Conservation (phyloP, 2,888 invertebrate species). For the Ypsolopha sequella region DNA sequence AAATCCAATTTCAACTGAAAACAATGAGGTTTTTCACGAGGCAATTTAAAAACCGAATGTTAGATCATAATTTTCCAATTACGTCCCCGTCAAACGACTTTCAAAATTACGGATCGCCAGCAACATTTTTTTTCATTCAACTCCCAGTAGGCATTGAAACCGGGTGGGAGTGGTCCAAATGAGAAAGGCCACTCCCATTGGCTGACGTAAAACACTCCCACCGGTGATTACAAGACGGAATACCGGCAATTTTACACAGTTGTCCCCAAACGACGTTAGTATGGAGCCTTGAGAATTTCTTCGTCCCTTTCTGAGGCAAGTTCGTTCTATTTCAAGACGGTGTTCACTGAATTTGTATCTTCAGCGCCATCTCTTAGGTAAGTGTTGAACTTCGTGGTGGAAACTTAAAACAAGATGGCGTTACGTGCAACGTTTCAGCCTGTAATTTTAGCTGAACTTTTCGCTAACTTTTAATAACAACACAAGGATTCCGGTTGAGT, state of each 20-base stretch:
- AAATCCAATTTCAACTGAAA: too few relatives aligned
- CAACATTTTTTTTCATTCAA: constrained; percentile 49
- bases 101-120: constrained; percentile 63
- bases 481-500: too few relatives aligned
- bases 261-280: constrained; percentile 33
- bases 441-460: constrained; percentile 12
- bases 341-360: constrained; percentile 37
- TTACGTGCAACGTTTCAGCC: constrained; percentile 12
- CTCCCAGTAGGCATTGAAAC: constrained; percentile 67
- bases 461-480: neutral
- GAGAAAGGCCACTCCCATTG: constrained; percentile 48
- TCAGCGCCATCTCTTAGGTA: constrained; percentile 42
- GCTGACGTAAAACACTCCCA: constrained; percentile 46
- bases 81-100: constrained; percentile 52
- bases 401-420: constrained; percentile 46
- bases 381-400: constrained; percentile 24
- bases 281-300: constrained; percentile 62
- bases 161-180: constrained; percentile 51
- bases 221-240: constrained; percentile 47
- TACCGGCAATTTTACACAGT: constrained; percentile 22
- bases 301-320: constrained; percentile 58
- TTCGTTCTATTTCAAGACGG: constrained; percentile 56
- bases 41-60: constrained; percentile 5
- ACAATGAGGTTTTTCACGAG: neutral
- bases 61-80: constrained; percentile 54